These are phyloP conservation scores for Arenaria interpres DNA, from an alignment of 2,113 vertebrate genomes.

Conservation along the genomic window DNA sequence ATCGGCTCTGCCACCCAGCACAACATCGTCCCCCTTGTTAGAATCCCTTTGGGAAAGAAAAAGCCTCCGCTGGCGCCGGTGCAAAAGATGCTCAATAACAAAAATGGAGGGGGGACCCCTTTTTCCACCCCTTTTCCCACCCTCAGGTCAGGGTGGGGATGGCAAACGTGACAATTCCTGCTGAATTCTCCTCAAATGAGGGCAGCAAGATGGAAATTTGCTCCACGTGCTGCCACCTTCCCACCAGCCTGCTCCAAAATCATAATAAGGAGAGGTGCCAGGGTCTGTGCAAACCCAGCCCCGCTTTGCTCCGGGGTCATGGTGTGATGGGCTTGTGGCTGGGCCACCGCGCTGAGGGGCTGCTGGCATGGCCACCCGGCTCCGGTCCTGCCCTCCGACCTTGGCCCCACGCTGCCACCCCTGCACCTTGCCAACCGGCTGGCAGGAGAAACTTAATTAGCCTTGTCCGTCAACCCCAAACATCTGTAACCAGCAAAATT, in stretches of 20 bases:
- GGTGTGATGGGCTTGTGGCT: accelerated
- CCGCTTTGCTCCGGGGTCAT: background rate
- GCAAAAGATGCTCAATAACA: background rate
- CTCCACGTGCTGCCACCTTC: background rate
- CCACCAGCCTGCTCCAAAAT: background rate
- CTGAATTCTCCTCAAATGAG: background rate
- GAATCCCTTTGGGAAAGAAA: background rate
- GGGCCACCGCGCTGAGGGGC: accelerated
- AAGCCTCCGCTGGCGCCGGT: background rate
- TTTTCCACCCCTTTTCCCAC: background rate
- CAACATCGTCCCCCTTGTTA: background rate
- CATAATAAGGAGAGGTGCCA: background rate
- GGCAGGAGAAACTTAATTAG: constrained; percentile 52
- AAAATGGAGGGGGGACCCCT: background rate
- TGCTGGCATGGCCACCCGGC: background rate
- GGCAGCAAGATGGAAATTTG: background rate
- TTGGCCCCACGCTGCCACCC: background rate
- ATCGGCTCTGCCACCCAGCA: background rate
- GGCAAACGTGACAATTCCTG: background rate
- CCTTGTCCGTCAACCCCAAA: constrained; percentile 42
- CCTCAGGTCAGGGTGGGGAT: background rate
- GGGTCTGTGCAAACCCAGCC: background rate
- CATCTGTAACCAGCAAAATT: constrained; percentile 69
- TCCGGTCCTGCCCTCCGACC: background rate
- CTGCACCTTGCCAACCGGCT: constrained; percentile 33